phyloP scores from a whole-genome alignment of 1,140 invertebrate species.

The Heliothis virescens region DNA sequence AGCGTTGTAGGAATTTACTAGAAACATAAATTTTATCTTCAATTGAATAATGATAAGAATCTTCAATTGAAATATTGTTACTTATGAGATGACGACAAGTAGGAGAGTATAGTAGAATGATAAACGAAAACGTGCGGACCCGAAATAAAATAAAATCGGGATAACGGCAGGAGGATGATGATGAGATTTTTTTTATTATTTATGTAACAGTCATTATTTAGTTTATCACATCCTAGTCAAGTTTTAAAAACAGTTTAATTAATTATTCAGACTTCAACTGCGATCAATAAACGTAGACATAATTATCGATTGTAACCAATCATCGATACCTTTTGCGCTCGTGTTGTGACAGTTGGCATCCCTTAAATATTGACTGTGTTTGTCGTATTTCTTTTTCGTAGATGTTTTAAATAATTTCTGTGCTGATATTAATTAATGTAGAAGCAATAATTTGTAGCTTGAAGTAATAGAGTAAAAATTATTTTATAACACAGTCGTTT shows the following conservation, averaged over 20 bases:
- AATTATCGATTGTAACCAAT: constrained; percentile 8
- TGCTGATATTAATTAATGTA: constrained; percentile 10
- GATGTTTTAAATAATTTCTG: constrained; percentile 45
- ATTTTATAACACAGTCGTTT: constrained; percentile 45
- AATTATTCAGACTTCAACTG: background rate
- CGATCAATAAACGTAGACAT: constrained; percentile 1
- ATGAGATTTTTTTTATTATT: too few relatives aligned
- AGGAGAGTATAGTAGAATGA: too few relatives aligned
- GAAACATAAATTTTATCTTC: too few relatives aligned
- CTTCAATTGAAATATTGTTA: too few relatives aligned
- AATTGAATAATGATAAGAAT: too few relatives aligned
- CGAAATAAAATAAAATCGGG: too few relatives aligned
- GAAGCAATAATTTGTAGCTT: constrained; percentile 12
- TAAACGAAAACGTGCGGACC: too few relatives aligned
- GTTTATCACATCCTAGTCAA: too few relatives aligned
- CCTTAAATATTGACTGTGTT: constrained; percentile 49
- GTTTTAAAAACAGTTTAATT: background rate
- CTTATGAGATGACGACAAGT: too few relatives aligned
- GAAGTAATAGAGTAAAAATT: constrained; percentile 28
- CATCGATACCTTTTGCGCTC: constrained; percentile 6
- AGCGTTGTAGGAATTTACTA: too few relatives aligned
- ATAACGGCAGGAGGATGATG: too few relatives aligned
- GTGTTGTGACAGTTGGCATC: constrained; percentile 37
- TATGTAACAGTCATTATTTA: too few relatives aligned
- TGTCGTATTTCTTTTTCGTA: constrained; percentile 46